A percentile compares a stretch with the other conserved stretches of the same genome.
phyloP scores from a whole-genome alignment of 2,797 vertebrate genomes.

The Chelon labrosus region DNA sequence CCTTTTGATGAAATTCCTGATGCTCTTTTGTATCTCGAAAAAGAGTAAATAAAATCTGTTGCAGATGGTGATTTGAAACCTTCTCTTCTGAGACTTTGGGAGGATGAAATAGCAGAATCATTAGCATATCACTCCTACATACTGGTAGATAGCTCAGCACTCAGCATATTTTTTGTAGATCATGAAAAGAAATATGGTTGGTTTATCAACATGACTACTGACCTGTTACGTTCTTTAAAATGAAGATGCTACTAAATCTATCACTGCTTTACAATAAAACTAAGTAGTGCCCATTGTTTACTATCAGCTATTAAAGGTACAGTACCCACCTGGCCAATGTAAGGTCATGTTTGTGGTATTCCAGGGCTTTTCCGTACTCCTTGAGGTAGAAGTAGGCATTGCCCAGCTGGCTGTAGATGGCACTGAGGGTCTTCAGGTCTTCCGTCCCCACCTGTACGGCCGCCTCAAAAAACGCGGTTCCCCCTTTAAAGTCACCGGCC shows the following conservation, averaged over 20 bases:
- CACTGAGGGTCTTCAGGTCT: constrained; percentile 97
- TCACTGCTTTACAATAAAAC: not conserved
- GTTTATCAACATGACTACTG: not conserved
- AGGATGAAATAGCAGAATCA: not conserved
- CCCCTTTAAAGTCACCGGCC: constrained; percentile 94
- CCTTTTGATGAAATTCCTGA: not conserved
- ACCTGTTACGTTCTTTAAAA: not conserved
- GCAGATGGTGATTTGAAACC: not conserved
- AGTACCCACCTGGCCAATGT: constrained; percentile 92
- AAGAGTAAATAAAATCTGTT: not conserved
- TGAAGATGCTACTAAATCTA: too few relatives aligned
- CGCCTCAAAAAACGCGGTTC: constrained; percentile 94
- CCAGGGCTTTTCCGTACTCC: constrained; percentile 94
- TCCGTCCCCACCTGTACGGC: constrained; percentile 97
- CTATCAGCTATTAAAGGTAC: not conserved
- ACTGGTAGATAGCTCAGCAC: not conserved
- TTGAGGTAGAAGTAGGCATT: constrained; percentile 99
- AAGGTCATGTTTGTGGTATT: constrained; percentile 96
- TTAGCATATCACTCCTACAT: not conserved
- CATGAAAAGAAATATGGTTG: not conserved
- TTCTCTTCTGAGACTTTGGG: not conserved
- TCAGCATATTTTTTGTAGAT: not conserved
- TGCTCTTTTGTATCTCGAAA: not conserved
- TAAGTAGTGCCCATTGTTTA: not conserved
- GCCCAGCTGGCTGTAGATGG: constrained; percentile 98